Percentiles rank a stretch among this genome's conserved stretches.
Conservation (phyloP, 2,113 vertebrate genomes). For the Okapia johnstoni region DNA sequence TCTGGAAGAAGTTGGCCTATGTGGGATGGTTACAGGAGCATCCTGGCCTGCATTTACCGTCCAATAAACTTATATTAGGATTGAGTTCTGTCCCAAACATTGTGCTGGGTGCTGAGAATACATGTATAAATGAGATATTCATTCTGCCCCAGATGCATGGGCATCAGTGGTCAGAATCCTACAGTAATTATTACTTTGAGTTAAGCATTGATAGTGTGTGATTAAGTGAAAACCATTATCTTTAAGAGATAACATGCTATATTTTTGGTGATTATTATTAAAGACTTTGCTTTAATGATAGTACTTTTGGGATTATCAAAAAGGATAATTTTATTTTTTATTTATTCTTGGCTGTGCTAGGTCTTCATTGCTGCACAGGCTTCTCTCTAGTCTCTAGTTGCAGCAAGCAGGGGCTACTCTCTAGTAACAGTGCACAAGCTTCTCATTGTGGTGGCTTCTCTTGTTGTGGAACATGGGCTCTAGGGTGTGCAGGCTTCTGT, state of each 20-base stretch:
- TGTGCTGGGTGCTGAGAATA: neutral
- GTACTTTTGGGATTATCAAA: neutral
- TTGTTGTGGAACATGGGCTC: neutral
- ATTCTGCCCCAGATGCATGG: neutral
- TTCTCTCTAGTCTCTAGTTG: neutral
- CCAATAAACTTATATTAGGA: neutral
- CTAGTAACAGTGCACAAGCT: neutral
- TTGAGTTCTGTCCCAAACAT: neutral
- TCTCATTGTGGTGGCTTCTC: neutral
- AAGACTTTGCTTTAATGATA: neutral
- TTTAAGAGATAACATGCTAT: neutral
- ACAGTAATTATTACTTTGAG: neutral
- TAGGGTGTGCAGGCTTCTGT: neutral
- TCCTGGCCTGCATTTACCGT: neutral
- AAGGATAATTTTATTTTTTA: neutral
- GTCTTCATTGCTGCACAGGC: neutral
- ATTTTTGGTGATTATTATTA: neutral
- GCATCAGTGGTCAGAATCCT: neutral
- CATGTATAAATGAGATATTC: neutral
- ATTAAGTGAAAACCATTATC: neutral
- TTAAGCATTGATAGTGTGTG: neutral
- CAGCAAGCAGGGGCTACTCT: neutral
- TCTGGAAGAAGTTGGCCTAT: neutral
- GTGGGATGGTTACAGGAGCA: neutral
- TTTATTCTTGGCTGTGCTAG: neutral